Evolutionary conservation across 2,888 invertebrate species (phyloP).

Genomic region (Drosophila lacicola): DNA sequence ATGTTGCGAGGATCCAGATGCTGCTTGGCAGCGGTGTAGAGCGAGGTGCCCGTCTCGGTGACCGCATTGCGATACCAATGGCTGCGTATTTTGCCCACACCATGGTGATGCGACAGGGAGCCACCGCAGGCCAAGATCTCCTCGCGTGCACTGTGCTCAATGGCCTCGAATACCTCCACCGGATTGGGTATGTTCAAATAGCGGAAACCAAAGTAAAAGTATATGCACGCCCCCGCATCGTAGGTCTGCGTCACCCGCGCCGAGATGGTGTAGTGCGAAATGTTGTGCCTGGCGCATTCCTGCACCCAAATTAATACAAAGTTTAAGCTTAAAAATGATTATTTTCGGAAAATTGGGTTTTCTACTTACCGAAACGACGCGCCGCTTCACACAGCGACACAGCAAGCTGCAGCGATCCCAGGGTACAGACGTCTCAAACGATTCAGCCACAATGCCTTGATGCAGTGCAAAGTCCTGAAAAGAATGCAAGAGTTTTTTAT

Average conservation of each 20-base stretch:
- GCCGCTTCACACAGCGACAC: slow-evolving; percentile 95
- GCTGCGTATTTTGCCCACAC: slow-evolving; percentile 96
- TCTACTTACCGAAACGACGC: slow-evolving; percentile 87
- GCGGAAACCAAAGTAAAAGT: slow-evolving; percentile 96
- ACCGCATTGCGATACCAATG: slow-evolving; percentile 95
- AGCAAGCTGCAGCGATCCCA: slow-evolving; percentile 95
- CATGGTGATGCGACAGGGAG: slow-evolving; percentile 98
- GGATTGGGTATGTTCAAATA: slow-evolving; percentile 88
- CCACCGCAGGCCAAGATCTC: slow-evolving; percentile 93
- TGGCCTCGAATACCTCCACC: slow-evolving; percentile 92
- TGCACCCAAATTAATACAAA: slow-evolving; percentile 39
- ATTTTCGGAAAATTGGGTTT: accelerated
- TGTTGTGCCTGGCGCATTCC: slow-evolving; percentile 87
- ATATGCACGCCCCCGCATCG: slow-evolving; percentile 98
- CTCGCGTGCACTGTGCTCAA: slow-evolving; percentile 95
- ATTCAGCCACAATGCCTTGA: slow-evolving; percentile 95
- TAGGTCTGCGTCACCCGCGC: slow-evolving; percentile 98
- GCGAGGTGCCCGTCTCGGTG: slow-evolving; percentile 91
- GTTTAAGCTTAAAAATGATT: not conserved
- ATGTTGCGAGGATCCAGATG: slow-evolving; percentile 97
- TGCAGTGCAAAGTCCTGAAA: slow-evolving; percentile 95
- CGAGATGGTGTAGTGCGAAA: slow-evolving; percentile 89
- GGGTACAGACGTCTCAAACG: slow-evolving; percentile 99
- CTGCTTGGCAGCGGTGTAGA: slow-evolving; percentile 93
- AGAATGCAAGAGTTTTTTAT: not conserved